These are phyloP conservation scores for Agrilus cyanescens DNA, from an alignment of 2,888 invertebrate genomes.

Conservation along the genomic window DNA sequence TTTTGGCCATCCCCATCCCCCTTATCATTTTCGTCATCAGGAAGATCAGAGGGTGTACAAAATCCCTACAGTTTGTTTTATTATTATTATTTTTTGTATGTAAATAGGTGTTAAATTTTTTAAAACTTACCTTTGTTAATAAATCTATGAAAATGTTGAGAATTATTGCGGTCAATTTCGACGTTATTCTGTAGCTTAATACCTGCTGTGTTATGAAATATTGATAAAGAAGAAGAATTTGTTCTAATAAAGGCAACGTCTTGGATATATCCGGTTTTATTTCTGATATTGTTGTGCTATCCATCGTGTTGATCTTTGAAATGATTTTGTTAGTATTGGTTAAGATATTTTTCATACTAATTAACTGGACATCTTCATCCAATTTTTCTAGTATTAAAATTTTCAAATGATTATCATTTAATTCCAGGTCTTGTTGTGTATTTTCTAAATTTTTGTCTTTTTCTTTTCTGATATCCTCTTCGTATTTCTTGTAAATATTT, in stretches of 20 bases:
- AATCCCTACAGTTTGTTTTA: conserved; percentile 56
- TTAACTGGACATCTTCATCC: conserved; percentile 43
- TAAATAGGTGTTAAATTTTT: conserved; percentile 1
- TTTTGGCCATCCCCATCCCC: conserved; percentile 36
- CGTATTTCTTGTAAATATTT: conserved; percentile 44
- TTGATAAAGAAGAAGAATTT: conserved; percentile 61
- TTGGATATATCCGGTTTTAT: conserved; percentile 18
- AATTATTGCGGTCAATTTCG: conserved; percentile 74
- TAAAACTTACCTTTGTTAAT: conserved; percentile 47
- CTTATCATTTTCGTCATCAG: conserved; percentile 54
- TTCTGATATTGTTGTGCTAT: conserved; percentile 7
- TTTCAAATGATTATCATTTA: conserved; percentile 54
- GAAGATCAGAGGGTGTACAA: conserved; percentile 79
- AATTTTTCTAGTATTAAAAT: conserved; percentile 52
- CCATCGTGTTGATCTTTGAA: too few species aligned
- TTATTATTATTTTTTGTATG: background rate
- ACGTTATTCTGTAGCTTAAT: conserved; percentile 62
- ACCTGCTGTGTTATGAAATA: conserved; percentile 71
- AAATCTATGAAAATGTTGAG: conserved; percentile 77
- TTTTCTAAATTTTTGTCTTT: conserved; percentile 17
- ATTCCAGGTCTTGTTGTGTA: conserved; percentile 39
- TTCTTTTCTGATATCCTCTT: conserved; percentile 27
- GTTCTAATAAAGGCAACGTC: conserved; percentile 61
- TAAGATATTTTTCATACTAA: conserved; percentile 42
- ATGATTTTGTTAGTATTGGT: background rate